phyloP scores from a whole-genome alignment of 2,888 invertebrate species.

The Vandiemenella viatica region DNA sequence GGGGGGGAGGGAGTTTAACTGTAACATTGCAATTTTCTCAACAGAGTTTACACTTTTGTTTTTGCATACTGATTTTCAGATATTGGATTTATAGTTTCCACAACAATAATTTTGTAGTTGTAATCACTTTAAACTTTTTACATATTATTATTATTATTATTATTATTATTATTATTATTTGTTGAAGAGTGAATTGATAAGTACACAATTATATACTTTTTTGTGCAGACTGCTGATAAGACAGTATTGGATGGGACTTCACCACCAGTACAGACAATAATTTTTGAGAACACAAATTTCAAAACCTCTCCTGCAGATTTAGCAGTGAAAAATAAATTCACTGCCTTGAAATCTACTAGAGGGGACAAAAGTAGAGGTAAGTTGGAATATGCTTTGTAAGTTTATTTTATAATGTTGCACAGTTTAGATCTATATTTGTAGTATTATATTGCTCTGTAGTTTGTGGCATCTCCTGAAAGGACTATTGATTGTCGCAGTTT shows the following conservation, averaged over 20 bases:
- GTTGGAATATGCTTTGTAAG: not conserved
- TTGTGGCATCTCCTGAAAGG: no score
- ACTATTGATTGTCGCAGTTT: no score
- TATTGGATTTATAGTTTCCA: no score
- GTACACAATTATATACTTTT: no score
- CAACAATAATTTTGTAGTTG: no score
- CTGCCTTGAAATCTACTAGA: constrained; percentile 26
- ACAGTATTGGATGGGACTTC: constrained; percentile 56
- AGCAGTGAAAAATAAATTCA: constrained; percentile 45
- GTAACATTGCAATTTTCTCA: no score
- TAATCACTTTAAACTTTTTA: no score
- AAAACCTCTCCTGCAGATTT: constrained; percentile 34
- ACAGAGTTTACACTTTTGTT: no score
- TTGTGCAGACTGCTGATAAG: constrained; percentile 36
- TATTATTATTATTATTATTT: not conserved
- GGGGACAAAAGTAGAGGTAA: constrained; percentile 21
- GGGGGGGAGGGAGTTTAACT: no score
- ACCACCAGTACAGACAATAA: constrained; percentile 72
- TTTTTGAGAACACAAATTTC: constrained; percentile 84
- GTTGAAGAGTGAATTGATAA: no score
- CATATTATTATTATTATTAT: not conserved
- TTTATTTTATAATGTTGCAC: not conserved
- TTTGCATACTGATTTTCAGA: no score
- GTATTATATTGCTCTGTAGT: no score
- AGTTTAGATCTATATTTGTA: not conserved